phyloP scores from a whole-genome alignment of 2,113 vertebrate species.

The Hemichromis elongatus region DNA sequence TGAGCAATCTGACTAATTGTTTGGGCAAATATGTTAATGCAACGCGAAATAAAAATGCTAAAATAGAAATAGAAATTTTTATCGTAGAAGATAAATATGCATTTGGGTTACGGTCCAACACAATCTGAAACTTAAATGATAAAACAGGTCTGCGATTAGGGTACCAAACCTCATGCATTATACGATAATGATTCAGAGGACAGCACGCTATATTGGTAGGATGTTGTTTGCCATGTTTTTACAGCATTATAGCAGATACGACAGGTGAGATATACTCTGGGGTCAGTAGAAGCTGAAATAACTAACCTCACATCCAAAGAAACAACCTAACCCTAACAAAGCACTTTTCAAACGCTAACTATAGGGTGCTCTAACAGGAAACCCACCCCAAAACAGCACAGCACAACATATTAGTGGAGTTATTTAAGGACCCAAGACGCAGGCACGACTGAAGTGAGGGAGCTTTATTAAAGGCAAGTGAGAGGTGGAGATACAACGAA shows the following conservation, averaged over 20 bases:
- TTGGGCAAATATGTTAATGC: background rate
- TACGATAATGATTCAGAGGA: background rate
- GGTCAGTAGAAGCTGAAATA: background rate
- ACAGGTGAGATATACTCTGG: background rate
- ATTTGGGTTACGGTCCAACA: background rate
- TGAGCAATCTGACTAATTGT: background rate
- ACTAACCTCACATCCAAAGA: background rate
- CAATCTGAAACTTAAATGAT: background rate
- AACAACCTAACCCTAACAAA: background rate
- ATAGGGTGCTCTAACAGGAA: background rate
- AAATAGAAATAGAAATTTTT: background rate
- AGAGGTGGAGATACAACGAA: too few species aligned
- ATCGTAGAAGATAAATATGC: background rate
- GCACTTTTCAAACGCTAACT: background rate
- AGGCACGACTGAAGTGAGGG: too few species aligned
- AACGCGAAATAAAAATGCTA: background rate
- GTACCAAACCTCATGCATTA: background rate
- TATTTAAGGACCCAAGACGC: too few species aligned
- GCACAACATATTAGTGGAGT: too few species aligned
- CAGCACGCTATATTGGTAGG: background rate
- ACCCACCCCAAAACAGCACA: background rate
- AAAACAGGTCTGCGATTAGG: accelerated
- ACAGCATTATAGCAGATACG: background rate
- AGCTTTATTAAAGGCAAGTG: too few species aligned
- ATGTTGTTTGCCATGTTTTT: background rate